Percentiles rank a stretch among this genome's conserved stretches.
Conservation (phyloP, 2,888 invertebrate genomes). For the Tanytarsus gracilentus region DNA sequence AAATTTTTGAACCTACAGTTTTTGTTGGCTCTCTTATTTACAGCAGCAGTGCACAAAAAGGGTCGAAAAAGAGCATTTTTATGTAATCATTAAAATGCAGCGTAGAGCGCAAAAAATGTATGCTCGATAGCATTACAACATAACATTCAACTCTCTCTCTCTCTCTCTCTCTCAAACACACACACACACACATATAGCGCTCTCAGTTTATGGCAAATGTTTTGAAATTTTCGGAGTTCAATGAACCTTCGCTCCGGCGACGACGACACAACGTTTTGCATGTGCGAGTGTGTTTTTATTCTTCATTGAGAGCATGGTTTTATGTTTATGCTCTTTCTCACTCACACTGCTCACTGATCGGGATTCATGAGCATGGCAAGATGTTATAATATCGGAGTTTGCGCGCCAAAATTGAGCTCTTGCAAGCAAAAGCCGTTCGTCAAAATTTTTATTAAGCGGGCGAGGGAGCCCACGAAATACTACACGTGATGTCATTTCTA, state of each 20-base stretch:
- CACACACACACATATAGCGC: background rate
- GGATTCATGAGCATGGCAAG: too few species aligned
- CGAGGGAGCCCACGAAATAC: background rate
- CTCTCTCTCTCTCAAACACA: too few species aligned
- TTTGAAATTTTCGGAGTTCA: constrained; percentile 25
- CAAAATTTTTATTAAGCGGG: too few species aligned
- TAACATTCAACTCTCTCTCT: too few species aligned
- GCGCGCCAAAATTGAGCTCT: constrained; percentile 28
- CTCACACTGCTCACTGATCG: background rate
- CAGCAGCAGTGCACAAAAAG: background rate
- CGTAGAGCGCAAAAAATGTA: background rate
- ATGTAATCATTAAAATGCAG: constrained; percentile 24
- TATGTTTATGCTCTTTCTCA: constrained; percentile 14
- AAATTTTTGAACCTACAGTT: background rate
- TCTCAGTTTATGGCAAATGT: constrained; percentile 23
- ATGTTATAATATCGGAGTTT: constrained; percentile 10
- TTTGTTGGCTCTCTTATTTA: too few species aligned
- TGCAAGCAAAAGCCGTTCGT: too few species aligned
- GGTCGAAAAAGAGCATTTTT: constrained; percentile 9
- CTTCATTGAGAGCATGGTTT: constrained; percentile 17
- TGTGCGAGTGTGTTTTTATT: constrained; percentile 8
- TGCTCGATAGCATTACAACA: constrained; percentile 22
- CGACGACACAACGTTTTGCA: background rate
- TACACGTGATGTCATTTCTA: constrained; percentile 5
- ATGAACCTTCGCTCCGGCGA: constrained; percentile 17